Percentiles rank a stretch among this genome's conserved stretches.
Conservation (phyloP, 2,113 vertebrate genomes). For the Felis chaus region DNA sequence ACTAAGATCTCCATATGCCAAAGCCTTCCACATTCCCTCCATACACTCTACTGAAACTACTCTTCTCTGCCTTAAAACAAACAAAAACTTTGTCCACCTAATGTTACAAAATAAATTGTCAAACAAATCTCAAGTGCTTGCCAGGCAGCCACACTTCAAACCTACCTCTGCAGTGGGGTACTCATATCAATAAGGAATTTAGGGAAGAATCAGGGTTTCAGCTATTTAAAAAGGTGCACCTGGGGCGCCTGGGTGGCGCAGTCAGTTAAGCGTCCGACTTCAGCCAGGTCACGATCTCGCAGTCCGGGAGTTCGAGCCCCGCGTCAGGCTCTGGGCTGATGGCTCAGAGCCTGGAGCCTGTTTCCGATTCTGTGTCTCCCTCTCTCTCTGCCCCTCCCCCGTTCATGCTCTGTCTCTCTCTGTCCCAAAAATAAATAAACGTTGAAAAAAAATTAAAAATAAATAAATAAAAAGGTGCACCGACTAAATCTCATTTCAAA, state of each 20-base stretch:
- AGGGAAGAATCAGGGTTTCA: neutral
- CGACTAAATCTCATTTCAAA: neutral
- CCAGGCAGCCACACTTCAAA: neutral
- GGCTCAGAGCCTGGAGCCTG: no score
- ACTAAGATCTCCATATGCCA: neutral
- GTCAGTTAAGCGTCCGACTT: no score
- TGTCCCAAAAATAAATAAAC: no score
- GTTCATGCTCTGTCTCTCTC: no score
- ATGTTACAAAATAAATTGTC: neutral
- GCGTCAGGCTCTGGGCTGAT: no score
- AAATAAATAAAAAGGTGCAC: neutral
- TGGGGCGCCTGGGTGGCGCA: no score
- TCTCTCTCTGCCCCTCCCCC: no score
- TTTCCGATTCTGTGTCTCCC: no score
- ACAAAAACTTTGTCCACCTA: neutral
- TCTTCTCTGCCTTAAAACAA: neutral
- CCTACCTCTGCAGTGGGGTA: neutral
- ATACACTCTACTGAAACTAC: neutral
- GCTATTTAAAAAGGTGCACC: neutral
- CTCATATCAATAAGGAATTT: neutral
- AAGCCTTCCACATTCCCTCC: neutral
- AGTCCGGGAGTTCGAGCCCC: no score
- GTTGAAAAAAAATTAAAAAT: no score
- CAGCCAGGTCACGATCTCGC: no score
- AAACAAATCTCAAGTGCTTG: neutral